Evolutionary conservation across 2,797 vertebrate species (phyloP).

Genomic region (Heterohyrax brucei): DNA sequence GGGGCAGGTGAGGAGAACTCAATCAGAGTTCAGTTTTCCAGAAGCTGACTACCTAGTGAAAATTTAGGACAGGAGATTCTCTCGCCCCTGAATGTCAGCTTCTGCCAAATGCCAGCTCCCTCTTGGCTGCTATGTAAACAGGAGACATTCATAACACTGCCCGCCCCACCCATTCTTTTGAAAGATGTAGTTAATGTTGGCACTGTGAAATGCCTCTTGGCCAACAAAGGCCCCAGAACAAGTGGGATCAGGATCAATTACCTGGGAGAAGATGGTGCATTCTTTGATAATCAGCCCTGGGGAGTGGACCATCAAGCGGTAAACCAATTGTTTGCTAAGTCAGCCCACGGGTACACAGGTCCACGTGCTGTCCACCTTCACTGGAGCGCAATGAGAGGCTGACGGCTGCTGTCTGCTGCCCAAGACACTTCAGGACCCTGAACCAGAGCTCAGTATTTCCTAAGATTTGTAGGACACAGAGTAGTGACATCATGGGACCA

Average conservation of each 20-base stretch:
- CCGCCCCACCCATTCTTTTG: not conserved
- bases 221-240: not conserved
- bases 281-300: not conserved
- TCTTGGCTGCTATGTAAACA: not conserved
- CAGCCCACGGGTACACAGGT: not conserved
- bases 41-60: not conserved
- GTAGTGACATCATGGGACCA: not conserved
- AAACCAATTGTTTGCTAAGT: no score
- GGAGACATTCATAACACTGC: not conserved
- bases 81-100: not conserved
- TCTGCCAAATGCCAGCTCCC: accelerated
- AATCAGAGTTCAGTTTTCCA: not conserved
- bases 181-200: not conserved
- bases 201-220: not conserved
- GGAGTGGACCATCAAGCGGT: not conserved
- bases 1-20: not conserved
- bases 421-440: not conserved
- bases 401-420: not conserved
- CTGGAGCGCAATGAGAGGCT: not conserved
- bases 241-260: not conserved
- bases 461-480: not conserved
- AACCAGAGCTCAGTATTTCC: not conserved
- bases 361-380: accelerated
- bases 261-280: not conserved
- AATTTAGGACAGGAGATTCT: not conserved